Evolutionary conservation across 2,888 invertebrate species (phyloP), one percentile per base, ranked within the genome.

Genomic region (Yponomeuta malinellus): DNA sequence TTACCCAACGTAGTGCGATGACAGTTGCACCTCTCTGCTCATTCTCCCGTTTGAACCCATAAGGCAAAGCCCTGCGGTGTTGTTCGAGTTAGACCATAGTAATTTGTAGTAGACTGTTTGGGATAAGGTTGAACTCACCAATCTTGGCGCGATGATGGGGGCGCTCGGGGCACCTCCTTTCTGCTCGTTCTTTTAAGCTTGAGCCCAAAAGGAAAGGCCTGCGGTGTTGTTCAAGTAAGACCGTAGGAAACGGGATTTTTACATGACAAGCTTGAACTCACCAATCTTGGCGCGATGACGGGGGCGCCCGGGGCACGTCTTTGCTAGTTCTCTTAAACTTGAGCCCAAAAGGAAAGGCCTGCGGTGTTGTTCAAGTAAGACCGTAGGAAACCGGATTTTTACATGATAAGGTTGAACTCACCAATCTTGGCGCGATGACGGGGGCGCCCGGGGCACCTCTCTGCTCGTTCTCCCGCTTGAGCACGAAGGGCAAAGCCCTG

Each of bases 41-140:
- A 81, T 90, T 92, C 80, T 92, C 91, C 63, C 91, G 77, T 80
- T 91, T 92, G 77, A 92, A 86, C 76, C 89, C 89, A 81, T 91
- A 92, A 73, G 92, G 92, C 77, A 92, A 80, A 69, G 91, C 92
- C 71, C 92, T 87, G 69, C 92, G 88, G 68, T 92, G 92, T 74
- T 92, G 92, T 76, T 92, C 92, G 72, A 92, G 79, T 91, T 91
- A 92, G 73, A 92, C 92, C 63, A 91, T 23, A 23, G 23, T 23
- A 23, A 23, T 23, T 23, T 1, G 23, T 23, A 23, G 23, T 23
- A 23, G 23, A 23, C 23, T 23, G 23, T 23, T 23, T 23, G 23
- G 23, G 23, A 23, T 23, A 23, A 23, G 23, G 23, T 23, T 23
- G 23, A 23, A 23, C 23, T 23, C 23, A 23, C 23, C 23, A 23